A percentile compares a stretch with the other conserved stretches of the same genome.
Conservation (phyloP, 2,888 invertebrate genomes). For the Dromius quadrimaculatus region DNA sequence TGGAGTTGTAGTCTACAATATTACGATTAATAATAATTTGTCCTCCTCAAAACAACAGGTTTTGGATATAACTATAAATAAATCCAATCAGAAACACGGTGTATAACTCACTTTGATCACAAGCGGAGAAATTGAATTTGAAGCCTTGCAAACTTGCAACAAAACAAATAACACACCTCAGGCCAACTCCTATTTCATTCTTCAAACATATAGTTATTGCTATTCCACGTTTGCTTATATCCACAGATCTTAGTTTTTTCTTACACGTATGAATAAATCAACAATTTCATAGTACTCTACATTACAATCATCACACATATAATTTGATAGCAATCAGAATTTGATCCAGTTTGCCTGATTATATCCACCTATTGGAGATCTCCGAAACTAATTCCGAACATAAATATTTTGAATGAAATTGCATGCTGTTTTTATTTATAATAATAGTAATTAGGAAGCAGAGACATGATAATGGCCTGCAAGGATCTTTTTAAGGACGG, state of each 20-base stretch:
- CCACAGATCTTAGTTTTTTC: constrained; percentile 4
- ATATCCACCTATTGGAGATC: constrained; percentile 13
- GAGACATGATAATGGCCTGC: constrained; percentile 49
- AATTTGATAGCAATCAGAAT: constrained; percentile 33
- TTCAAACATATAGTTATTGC: neutral
- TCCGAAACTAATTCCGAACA: constrained; percentile 17
- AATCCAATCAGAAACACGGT: too few species aligned
- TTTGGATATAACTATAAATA: too few species aligned
- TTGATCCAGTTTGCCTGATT: constrained; percentile 32
- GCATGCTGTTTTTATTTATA: constrained; percentile 46
- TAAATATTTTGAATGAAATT: constrained; percentile 52
- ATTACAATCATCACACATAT: constrained; percentile 32
- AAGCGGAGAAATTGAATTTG: too few species aligned
- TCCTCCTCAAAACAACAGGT: too few species aligned
- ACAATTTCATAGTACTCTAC: constrained; percentile 3
- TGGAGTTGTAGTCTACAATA: too few species aligned
- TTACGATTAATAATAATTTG: too few species aligned
- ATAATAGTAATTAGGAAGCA: constrained; percentile 45
- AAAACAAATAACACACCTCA: too few species aligned
- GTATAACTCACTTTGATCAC: too few species aligned
- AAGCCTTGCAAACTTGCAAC: too few species aligned
- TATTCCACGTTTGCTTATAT: neutral
- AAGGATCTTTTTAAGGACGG: constrained; percentile 16
- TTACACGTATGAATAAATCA: neutral
- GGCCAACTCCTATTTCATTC: too few species aligned